Conservation (phyloP, 1,140 invertebrate genomes). For the Drosophila lacteicornis region DNA sequence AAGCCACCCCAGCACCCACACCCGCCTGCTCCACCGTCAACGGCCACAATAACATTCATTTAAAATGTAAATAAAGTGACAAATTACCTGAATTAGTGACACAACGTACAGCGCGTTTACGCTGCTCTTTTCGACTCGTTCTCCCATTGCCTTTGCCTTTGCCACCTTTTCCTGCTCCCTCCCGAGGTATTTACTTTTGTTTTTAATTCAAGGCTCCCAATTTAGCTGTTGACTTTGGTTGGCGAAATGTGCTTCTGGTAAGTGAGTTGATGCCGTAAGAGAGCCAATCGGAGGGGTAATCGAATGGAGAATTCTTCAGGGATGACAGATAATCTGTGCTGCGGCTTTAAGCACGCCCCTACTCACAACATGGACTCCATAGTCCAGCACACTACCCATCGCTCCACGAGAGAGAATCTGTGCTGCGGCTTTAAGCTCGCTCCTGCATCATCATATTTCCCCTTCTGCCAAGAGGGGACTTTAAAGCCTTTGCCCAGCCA, state of each 20-base stretch:
- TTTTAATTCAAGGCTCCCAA: slow-evolving; percentile 56
- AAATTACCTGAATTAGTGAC: slow-evolving; percentile 82
- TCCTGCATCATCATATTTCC: not conserved
- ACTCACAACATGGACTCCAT: too few relatives aligned
- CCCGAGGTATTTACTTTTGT: slow-evolving; percentile 42
- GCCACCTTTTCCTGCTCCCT: slow-evolving; percentile 12
- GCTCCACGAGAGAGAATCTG: not conserved
- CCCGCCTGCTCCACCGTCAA: slow-evolving; percentile 16
- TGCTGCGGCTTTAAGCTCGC: not conserved
- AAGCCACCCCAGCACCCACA: slow-evolving; percentile 15
- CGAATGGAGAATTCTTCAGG: not conserved
- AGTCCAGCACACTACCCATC: too few relatives aligned
- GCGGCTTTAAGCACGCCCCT: not conserved
- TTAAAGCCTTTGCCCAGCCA: slow-evolving; percentile 34
- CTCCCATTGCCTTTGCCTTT: slow-evolving; percentile 5
- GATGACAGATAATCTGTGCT: not conserved
- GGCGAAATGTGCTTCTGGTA: slow-evolving; percentile 30
- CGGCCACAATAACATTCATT: slow-evolving; percentile 68
- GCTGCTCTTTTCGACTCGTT: slow-evolving; percentile 42
- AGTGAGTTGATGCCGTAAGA: slow-evolving; percentile 27
- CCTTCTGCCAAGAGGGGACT: not conserved
- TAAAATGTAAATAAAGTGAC: slow-evolving; percentile 82
- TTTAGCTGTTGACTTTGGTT: slow-evolving; percentile 60
- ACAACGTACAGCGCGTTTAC: slow-evolving; percentile 65
- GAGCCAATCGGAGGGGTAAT: slow-evolving; percentile 30